A percentile compares a stretch with the other conserved stretches of the same genome.
phyloP scores from a whole-genome alignment of 2,888 invertebrate species.

The Drosophila setosimentum region DNA sequence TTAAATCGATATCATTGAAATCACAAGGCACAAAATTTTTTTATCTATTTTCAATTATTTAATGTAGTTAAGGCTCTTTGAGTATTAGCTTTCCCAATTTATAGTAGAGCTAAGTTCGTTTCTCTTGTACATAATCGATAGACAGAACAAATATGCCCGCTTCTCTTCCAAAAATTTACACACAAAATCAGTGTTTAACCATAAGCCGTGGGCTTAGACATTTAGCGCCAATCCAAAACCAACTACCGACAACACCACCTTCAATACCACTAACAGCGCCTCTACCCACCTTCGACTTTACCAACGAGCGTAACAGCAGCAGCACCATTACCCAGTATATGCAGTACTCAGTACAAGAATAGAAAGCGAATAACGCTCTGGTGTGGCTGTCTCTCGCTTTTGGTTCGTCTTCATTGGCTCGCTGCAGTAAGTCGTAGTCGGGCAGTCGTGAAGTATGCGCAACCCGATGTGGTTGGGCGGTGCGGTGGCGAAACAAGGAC shows the following conservation, averaged over 20 bases:
- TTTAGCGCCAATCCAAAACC: conserved; percentile 47
- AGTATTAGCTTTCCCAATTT: not conserved
- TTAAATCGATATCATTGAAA: not conserved
- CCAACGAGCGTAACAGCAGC: conserved; percentile 8
- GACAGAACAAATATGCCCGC: not conserved
- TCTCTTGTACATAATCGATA: not conserved
- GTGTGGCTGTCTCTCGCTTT: conserved; percentile 45
- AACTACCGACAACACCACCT: conserved; percentile 34
- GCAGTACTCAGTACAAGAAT: conserved; percentile 14
- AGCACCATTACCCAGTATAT: conserved; percentile 6
- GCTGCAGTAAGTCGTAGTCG: conserved; percentile 54
- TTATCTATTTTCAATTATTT: not conserved
- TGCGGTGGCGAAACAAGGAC: conserved; percentile 69
- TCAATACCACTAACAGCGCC: conserved; percentile 17
- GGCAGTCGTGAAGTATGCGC: conserved; percentile 56
- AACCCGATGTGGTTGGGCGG: conserved; percentile 66
- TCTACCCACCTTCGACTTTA: conserved; percentile 5
- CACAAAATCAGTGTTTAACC: conserved; percentile 16
- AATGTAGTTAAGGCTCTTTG: not conserved
- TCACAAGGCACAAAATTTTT: not conserved
- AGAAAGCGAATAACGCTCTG: conserved; percentile 38
- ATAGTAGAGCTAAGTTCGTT: not conserved
- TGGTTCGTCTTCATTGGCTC: conserved; percentile 74
- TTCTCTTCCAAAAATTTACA: not conserved
- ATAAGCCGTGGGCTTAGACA: conserved; percentile 34